Evolutionary conservation across 2,888 invertebrate genomes (phyloP), one percentile per base, ranked within the genome.

Genomic region (Eristalis pertinax): DNA sequence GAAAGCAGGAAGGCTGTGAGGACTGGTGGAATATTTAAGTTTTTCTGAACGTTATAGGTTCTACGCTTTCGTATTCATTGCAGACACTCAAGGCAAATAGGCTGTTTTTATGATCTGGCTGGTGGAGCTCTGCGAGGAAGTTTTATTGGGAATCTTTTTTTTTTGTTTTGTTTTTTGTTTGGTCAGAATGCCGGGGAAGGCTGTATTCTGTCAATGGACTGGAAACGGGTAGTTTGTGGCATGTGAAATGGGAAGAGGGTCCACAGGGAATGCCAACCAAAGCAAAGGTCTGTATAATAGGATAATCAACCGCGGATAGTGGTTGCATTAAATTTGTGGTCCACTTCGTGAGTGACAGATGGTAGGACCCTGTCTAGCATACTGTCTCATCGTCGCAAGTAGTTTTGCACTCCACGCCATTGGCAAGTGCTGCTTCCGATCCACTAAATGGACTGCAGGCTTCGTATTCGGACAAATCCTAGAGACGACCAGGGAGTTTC

Each of bases 61-160:
- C 38, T 58, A 58, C 29, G 65, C 76, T 76, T 74, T 82, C 64
- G 81, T 64, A 82, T 82, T 76, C 70, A 82, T 72, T 70, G 82
- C 65, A 76, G 29, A 76, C 70, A 82, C 76, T 82, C 76, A 76
- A 76, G 60, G 65, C 50, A 43, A 76, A 82, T 70, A 70, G 76
- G 76, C 65, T 65, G 82, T 72, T 76, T 65, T 69, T 76, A 65
- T 82, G 76, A 82, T 82, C 70, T 70, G 62, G 60, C 65, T 41
- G 75, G 29, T 56, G 64, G 58, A 29, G 22, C 11, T 22, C 41
- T 19, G 7, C 24, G 35, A 19, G n/a, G 22, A 68, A 73, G 62
- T 73, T 80, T 80, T 80, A 62, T 80, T 67, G 80, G 32, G 29
- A 15, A 29, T 68, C 26, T 29, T 43, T 73, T 50, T 74, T n/a